phyloP scores from a whole-genome alignment of 2,797 vertebrate species.

The Poliocrania exsul region DNA sequence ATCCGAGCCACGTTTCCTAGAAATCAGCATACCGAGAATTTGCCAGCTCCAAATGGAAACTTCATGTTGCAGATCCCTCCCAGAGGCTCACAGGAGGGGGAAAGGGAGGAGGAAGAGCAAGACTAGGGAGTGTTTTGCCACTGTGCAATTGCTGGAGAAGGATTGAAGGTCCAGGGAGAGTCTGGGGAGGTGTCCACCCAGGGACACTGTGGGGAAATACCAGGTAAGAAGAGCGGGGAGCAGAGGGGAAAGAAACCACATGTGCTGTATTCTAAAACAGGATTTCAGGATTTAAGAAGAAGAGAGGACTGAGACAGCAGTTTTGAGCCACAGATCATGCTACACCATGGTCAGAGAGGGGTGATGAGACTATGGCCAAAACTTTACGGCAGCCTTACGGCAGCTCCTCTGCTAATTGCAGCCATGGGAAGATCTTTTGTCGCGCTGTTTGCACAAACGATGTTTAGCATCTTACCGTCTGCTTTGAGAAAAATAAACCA shows the following conservation, averaged over 20 bases:
- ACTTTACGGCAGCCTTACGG: neutral
- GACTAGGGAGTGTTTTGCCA: neutral
- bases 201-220: neutral
- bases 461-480: neutral
- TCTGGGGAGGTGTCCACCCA: neutral
- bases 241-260: neutral
- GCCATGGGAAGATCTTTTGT: neutral
- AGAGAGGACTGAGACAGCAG: neutral
- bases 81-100: neutral
- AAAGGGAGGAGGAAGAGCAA: neutral
- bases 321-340: neutral
- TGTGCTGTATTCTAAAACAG: neutral
- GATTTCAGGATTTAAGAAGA: neutral
- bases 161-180: neutral
- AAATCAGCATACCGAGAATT: constrained; percentile 27
- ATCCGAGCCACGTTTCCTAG: constrained; percentile 24
- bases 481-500: neutral
- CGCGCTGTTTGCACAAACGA: neutral
- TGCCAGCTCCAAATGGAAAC: constrained; percentile 54
- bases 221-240: neutral
- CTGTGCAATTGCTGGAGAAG: neutral
- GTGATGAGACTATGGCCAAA: neutral
- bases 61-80: neutral
- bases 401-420: neutral
- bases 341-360: neutral